These are phyloP conservation scores for Bergia sp. DNA, from an alignment of 92 coral and sea anemone genomes.

Conservation along the genomic window DNA sequence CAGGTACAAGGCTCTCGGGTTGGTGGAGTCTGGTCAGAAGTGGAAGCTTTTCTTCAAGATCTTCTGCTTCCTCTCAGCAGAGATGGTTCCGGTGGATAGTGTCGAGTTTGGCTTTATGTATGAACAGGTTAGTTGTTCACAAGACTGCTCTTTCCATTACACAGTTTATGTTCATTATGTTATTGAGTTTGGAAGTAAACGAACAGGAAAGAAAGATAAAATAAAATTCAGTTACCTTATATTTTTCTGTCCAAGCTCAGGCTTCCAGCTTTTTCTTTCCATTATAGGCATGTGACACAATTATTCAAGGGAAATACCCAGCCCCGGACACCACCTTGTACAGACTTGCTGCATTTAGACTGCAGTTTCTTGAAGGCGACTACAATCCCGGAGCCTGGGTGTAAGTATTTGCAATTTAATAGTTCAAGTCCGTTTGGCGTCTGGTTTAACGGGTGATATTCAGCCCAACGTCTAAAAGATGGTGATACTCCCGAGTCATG, in stretches of 20 bases:
- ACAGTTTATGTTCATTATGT: background rate
- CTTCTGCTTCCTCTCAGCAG: conserved; percentile 93
- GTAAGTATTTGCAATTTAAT: conserved; percentile 63
- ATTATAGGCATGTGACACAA: conserved; percentile 88
- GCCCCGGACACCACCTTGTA: conserved; percentile 92
- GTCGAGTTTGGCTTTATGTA: conserved; percentile 94
- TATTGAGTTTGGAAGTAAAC: background rate
- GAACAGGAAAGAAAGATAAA: background rate
- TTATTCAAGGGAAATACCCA: conserved; percentile 89
- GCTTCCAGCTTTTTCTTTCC: background rate
- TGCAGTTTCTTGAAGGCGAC: conserved; percentile 96
- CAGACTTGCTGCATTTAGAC: conserved; percentile 86
- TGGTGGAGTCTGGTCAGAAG: conserved; percentile 79
- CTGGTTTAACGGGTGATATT: no score
- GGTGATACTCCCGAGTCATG: no score
- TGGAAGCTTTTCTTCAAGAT: conserved; percentile 98
- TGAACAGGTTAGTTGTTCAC: conserved; percentile 75
- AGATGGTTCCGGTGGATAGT: conserved; percentile 76
- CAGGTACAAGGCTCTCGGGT: conserved; percentile 93
- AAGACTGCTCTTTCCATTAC: background rate
- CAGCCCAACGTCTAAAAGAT: no score
- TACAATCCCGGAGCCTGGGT: conserved; percentile 98
- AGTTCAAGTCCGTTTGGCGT: no score
- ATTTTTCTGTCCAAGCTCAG: background rate
- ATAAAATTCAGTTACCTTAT: background rate